Percentiles rank a stretch among this genome's conserved stretches.
phyloP scores from a whole-genome alignment of 1,140 invertebrate genomes.

The Diuraphis noxia region DNA sequence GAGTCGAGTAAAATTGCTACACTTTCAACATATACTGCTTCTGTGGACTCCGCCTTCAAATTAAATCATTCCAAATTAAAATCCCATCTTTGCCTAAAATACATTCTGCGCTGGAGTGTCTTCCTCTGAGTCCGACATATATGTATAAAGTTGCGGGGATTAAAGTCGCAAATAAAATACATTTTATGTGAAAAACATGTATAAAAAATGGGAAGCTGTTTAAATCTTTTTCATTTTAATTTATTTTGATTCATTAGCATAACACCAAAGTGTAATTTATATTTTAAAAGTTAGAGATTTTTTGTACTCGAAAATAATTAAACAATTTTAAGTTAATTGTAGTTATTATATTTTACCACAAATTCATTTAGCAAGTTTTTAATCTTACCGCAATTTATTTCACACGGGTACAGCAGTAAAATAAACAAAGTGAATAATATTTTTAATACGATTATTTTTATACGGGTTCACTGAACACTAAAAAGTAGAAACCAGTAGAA shows the following conservation, averaged over 20 bases:
- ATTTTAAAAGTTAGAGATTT: not conserved
- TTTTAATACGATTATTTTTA: not conserved
- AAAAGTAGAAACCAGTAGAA: not conserved
- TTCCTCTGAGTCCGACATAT: not conserved
- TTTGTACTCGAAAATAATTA: not conserved
- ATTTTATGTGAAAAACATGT: not conserved
- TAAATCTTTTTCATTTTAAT: not conserved
- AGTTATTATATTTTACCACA: not conserved
- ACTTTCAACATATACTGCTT: not conserved
- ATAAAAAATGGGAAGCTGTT: not conserved
- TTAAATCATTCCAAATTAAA: constrained; percentile 38
- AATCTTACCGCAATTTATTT: not conserved
- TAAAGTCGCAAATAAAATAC: constrained; percentile 31
- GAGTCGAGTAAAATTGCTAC: not conserved
- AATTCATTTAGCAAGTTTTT: not conserved
- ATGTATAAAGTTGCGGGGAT: not conserved
- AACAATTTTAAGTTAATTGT: not conserved
- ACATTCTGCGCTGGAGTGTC: not conserved
- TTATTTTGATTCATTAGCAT: constrained; percentile 10
- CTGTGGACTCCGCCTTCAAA: not conserved
- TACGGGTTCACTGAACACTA: not conserved
- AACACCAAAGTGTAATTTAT: not conserved
- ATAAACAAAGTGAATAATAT: not conserved
- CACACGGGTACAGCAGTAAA: not conserved
- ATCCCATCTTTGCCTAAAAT: not conserved